Base-by-base conservation (phyloP, 2,113 vertebrate species). In the Phainopepla nitens region DNA sequence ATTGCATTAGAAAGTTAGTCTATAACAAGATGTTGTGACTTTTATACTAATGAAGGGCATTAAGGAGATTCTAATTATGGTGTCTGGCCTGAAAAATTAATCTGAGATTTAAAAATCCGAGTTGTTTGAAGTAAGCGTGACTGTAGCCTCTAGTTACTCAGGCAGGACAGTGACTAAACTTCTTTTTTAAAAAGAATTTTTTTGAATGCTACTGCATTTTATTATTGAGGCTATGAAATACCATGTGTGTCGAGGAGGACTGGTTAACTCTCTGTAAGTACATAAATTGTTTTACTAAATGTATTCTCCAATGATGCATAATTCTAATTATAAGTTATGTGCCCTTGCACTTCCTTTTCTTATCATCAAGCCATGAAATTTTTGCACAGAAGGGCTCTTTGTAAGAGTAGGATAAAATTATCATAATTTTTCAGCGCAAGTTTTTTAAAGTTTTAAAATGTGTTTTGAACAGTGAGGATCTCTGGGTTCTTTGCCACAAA, bases 61-160 rank as follows among this genome's bases (percentile, higher is more conserved):
- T 90, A 89, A 94, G 93, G 87, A 92, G 44, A 81, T 84, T 91
- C 80, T 81, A 94, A 94, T 92, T 89, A 83, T 60, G 56, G 56
- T 78, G n/a, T 36, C 41, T 75, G n/a, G 57, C 76, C 61, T 75
- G 61, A 87, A 94, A 90, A 92, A 82, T 90, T 93, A 72, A 93
- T 92, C 72, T 76, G 64, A 92, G 39, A 49, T 78, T 72, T 92
- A 68, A 97, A 95, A 97, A 91, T 91, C 21, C 3, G 13, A 75
- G 56, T 9, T 68, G 29, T 87, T 95, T 91, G 80, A 91, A 91
- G 83, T 68, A 78, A 94, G 33, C 1, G 0, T 81, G 71, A 56
- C 56, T 85, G 45, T 77, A 93, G 65, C 76, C 49, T 94, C 66
- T 44, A 94, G 65, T 87, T 44, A 82, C 42, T 79, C 53, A 89